These are phyloP conservation scores for Nycticebus coucang DNA, from an alignment of 2,113 vertebrate genomes.

Conservation along the genomic window DNA sequence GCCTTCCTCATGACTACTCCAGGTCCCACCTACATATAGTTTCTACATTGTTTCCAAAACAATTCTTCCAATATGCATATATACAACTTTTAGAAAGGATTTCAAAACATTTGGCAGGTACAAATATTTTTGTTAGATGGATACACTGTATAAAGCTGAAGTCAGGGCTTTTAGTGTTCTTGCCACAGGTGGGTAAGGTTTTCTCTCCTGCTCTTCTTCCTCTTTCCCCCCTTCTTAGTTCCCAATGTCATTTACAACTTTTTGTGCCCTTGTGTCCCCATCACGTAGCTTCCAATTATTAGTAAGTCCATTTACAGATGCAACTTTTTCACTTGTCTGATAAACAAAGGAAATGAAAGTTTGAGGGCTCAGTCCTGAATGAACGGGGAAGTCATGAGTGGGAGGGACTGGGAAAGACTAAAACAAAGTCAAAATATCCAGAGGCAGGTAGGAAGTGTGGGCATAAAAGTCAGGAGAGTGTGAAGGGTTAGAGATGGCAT, in stretches of 20 bases:
- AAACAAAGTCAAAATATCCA: neutral
- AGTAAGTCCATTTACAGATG: neutral
- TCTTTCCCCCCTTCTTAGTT: no score
- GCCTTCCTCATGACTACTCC: neutral
- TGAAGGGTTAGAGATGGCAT: neutral
- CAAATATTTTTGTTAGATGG: no score
- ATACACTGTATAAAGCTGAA: no score
- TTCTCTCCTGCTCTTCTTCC: no score
- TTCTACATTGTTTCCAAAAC: neutral
- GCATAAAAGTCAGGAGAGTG: neutral
- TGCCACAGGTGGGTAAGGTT: no score
- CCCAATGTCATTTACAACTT: no score
- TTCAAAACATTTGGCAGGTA: no score
- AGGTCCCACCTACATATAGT: neutral
- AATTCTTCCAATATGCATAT: neutral
- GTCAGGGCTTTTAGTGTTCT: no score
- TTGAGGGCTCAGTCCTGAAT: neutral
- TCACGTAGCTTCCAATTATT: no score
- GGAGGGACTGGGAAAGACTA: neutral
- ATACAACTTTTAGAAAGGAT: neutral
- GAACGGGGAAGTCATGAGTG: neutral
- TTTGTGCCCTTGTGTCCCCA: no score
- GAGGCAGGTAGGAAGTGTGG: neutral
- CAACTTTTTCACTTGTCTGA: neutral
- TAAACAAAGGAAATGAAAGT: neutral